Conservation (phyloP, 2,113 vertebrate species). For the Hippocampus mohnikei region DNA sequence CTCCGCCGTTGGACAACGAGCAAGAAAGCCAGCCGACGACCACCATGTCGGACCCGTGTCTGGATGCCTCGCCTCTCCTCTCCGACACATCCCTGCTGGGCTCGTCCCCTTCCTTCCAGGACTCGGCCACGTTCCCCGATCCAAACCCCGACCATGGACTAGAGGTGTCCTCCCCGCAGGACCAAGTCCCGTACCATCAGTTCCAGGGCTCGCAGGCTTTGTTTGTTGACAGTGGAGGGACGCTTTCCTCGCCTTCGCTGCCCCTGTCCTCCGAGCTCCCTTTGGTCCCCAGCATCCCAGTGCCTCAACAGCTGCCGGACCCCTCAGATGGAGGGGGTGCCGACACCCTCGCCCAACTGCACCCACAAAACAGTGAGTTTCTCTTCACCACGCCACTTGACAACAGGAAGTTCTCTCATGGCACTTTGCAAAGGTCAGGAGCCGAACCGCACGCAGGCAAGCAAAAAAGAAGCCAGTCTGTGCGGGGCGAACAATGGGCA, state of each 20-base stretch:
- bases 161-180: conserved; percentile 15
- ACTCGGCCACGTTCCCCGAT: conserved; percentile 30
- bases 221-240: conserved; percentile 23
- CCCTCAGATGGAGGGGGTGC: conserved; percentile 42
- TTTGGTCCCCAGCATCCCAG: conserved; percentile 32
- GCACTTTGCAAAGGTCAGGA: no score
- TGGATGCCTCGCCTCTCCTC: conserved; percentile 52
- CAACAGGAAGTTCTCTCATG: no score
- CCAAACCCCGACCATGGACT: conserved; percentile 14
- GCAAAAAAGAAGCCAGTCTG: no score
- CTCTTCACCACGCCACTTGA: not conserved
- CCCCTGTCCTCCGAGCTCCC: conserved; percentile 6
- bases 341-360: conserved; percentile 52
- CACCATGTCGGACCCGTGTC: conserved; percentile 37
- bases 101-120: conserved; percentile 47
- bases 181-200: conserved; percentile 35
- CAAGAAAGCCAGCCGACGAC: conserved; percentile 31
- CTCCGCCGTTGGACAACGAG: conserved; percentile 45
- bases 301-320: conserved; percentile 59
- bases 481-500: no score
- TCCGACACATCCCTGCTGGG: conserved; percentile 42
- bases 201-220: conserved; percentile 38
- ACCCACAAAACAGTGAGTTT: conserved; percentile 68
- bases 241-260: conserved; percentile 22
- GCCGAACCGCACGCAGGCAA: no score